phyloP scores from a whole-genome alignment of 2,113 vertebrate species.

The Mus musculus region GRCm39 chr1:163918501-163919000 shows the following conservation, averaged over 20 bases:
- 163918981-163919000: no score
- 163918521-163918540: neutral
- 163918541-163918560: neutral
- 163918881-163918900: no score
- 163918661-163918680: neutral
- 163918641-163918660: neutral
- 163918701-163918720: neutral
- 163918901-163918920: no score
- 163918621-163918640: neutral
- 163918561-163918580: neutral
- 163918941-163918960: no score
- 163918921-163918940: no score
- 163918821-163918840: neutral
- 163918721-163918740: neutral
- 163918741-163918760: neutral
- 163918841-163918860: neutral
- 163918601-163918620: neutral
- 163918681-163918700: neutral
- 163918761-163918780: neutral
- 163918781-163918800: neutral
- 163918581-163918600: neutral
- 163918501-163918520: neutral
- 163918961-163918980: no score
- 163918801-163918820: neutral
- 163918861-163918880: neutral